A percentile compares a stretch with the other conserved stretches of the same genome.
These are phyloP conservation scores for Gopherus flavomarginatus DNA, from an alignment of 2,113 vertebrate species.

Conservation along the genomic window DNA sequence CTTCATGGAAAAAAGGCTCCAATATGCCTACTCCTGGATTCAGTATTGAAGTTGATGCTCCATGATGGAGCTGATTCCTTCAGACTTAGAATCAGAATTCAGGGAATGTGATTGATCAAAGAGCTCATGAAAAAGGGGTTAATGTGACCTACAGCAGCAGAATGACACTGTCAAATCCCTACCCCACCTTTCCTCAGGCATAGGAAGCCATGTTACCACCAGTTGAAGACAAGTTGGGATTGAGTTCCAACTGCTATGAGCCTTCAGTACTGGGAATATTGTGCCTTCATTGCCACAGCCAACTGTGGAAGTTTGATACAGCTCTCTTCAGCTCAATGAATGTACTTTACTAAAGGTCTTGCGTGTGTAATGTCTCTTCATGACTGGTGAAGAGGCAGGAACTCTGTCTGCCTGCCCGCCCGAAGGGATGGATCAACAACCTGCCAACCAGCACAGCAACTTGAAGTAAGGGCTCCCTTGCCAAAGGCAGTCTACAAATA, in stretches of 20 bases:
- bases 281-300: neutral
- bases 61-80: neutral
- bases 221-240: neutral
- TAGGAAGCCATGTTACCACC: neutral
- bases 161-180: neutral
- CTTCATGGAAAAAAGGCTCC: neutral
- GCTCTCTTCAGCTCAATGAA: neutral
- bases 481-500: no score
- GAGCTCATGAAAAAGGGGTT: neutral
- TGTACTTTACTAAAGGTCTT: neutral
- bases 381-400: neutral
- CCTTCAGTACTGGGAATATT: neutral
- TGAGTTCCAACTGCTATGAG: neutral
- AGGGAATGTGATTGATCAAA: neutral
- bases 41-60: neutral
- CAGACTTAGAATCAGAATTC: neutral
- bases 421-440: neutral
- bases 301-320: neutral
- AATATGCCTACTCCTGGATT: neutral
- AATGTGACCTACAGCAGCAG: neutral
- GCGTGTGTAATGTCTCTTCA: neutral
- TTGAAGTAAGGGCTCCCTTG: no score
- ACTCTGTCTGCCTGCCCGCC: no score
- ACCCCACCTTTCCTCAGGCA: neutral
- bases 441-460: no score